Percentiles rank a stretch among this genome's conserved stretches.
phyloP scores from a whole-genome alignment of 2,113 vertebrate genomes.

The Salvelinus namaycush region DNA sequence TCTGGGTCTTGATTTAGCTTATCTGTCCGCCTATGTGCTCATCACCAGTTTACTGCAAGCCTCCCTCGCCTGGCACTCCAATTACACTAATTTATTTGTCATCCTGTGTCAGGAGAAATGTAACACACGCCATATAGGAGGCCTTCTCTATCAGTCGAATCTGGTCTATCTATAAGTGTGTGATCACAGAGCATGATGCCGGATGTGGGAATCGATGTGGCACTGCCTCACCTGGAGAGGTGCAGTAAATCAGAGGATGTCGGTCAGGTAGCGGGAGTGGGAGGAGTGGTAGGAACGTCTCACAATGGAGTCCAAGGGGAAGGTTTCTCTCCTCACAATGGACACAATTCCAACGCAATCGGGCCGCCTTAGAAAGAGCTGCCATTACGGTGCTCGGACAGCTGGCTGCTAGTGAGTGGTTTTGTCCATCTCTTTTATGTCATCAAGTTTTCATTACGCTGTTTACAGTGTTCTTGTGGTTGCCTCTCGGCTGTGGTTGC shows the following conservation, averaged over 20 bases:
- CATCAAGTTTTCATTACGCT: constrained; percentile 46
- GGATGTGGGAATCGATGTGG: constrained; percentile 54
- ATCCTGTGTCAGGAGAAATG: constrained; percentile 62
- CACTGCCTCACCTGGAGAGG: constrained; percentile 62
- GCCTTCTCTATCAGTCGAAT: constrained; percentile 57
- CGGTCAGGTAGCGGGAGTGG: constrained; percentile 34
- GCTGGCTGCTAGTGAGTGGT: constrained; percentile 44
- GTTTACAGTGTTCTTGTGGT: constrained; percentile 26
- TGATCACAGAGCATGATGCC: constrained; percentile 45
- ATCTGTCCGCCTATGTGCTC: constrained; percentile 51
- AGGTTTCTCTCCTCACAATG: constrained; percentile 44
- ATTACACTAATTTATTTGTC: constrained; percentile 60
- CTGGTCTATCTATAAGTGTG: constrained; percentile 52
- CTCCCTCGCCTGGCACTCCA: constrained; percentile 38
- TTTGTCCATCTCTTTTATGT: constrained; percentile 45
- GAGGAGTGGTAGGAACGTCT: background rate
- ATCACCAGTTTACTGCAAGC: constrained; percentile 52
- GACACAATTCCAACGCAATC: constrained; percentile 59
- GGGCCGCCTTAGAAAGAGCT: constrained; percentile 51
- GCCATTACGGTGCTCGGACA: constrained; percentile 47
- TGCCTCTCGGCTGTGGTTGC: constrained; percentile 38
- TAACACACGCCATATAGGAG: constrained; percentile 52
- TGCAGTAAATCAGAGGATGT: constrained; percentile 47
- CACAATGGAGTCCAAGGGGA: constrained; percentile 52
- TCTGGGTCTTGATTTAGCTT: constrained; percentile 66